Percentiles rank a stretch among this genome's conserved stretches.
phyloP scores from a whole-genome alignment of 2,797 vertebrate species.

The Cephalopachus bancanus region DNA sequence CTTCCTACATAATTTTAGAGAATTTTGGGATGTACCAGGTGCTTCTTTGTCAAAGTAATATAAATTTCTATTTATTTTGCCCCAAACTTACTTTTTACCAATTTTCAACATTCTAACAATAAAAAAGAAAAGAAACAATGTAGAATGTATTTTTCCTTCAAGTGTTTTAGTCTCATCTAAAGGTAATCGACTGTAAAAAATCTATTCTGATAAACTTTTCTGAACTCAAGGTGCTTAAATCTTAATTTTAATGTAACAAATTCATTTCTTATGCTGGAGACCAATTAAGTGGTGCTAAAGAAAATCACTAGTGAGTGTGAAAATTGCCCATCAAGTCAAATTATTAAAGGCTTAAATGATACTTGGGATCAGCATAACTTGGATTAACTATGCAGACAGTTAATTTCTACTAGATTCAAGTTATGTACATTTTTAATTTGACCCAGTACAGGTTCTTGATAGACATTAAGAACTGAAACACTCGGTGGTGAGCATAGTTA shows the following conservation, averaged over 20 bases:
- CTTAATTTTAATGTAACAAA: neutral
- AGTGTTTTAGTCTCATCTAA: neutral
- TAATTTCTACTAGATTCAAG: neutral
- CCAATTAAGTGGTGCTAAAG: neutral
- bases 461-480: neutral
- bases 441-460: neutral
- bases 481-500: neutral
- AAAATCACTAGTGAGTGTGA: neutral
- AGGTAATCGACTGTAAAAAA: neutral
- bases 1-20: neutral
- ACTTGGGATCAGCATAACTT: neutral
- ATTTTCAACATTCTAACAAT: neutral
- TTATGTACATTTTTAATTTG: neutral
- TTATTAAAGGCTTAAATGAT: slow-evolving; percentile 27
- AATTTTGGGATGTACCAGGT: neutral
- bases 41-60: neutral
- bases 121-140: neutral
- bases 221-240: neutral
- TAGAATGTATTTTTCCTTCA: neutral
- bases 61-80: neutral
- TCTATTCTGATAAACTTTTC: neutral
- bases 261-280: neutral
- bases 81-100: neutral
- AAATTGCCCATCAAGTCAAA: neutral
- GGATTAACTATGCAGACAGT: neutral